Percentiles rank a stretch among this genome's conserved stretches.
These are phyloP conservation scores for Anser cygnoides DNA, from an alignment of 2,113 vertebrate genomes.

Conservation along the genomic window DNA sequence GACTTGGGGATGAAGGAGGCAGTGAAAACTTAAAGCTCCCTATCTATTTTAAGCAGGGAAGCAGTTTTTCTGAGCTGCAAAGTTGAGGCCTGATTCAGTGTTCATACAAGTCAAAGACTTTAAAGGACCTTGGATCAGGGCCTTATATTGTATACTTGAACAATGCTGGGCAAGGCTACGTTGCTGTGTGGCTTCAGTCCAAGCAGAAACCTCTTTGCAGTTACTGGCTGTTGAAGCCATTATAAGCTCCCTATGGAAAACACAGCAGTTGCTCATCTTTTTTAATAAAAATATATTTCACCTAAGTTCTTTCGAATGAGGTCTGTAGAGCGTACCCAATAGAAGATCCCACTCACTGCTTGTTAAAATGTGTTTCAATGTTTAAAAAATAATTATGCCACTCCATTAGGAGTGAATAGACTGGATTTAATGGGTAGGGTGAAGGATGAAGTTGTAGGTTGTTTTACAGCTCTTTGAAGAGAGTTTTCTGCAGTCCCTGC, in stretches of 20 bases:
- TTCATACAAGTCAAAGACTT: constrained; percentile 22
- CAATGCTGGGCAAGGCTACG: constrained; percentile 22
- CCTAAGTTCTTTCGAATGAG: not conserved
- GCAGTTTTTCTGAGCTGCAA: constrained; percentile 13
- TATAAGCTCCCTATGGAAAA: not conserved
- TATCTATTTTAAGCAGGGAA: not conserved
- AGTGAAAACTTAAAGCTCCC: not conserved
- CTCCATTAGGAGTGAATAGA: not conserved
- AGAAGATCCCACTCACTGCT: not conserved
- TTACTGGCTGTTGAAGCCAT: constrained; percentile 8
- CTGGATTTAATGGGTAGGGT: not conserved
- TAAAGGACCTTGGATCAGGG: constrained; percentile 16
- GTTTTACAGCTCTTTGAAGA: not conserved
- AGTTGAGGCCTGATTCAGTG: not conserved
- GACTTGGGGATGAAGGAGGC: not conserved
- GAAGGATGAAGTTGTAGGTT: not conserved
- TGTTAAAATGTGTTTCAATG: not conserved
- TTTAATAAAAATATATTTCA: not conserved
- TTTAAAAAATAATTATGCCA: not conserved
- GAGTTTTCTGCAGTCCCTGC: not conserved
- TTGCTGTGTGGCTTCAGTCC: not conserved
- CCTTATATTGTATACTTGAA: constrained; percentile 14
- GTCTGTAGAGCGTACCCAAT: not conserved
- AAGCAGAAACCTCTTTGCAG: constrained; percentile 11
- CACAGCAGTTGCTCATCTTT: not conserved